phyloP scores from a whole-genome alignment of 2,888 invertebrate species.

The Alentia gelatinosa region DNA sequence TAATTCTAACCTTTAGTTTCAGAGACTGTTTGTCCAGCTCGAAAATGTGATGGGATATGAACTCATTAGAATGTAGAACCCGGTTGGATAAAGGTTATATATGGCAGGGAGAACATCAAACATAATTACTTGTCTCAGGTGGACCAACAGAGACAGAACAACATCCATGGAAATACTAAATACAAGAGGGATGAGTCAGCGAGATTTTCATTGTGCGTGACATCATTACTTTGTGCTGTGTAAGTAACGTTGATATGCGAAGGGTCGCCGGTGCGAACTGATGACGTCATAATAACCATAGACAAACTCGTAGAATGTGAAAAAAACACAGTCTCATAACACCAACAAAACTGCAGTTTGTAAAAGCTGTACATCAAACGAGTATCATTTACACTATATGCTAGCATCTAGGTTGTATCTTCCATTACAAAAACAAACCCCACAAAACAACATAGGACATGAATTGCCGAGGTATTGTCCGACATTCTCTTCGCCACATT shows the following conservation, averaged over 20 bases:
- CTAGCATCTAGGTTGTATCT: neutral
- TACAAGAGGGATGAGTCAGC: slow-evolving; percentile 15
- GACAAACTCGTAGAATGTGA: neutral
- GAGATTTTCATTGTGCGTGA: slow-evolving; percentile 30
- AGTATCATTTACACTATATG: neutral
- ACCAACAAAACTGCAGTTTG: neutral
- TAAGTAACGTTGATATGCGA: slow-evolving; percentile 29
- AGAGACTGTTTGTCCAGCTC: too few relatives aligned
- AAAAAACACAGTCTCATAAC: neutral
- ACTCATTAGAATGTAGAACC: too few relatives aligned
- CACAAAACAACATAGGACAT: neutral
- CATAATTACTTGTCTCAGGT: too few relatives aligned
- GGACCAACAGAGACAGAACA: too few relatives aligned
- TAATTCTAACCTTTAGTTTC: too few relatives aligned
- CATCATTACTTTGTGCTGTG: slow-evolving; percentile 24
- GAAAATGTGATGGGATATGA: too few relatives aligned
- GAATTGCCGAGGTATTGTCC: neutral
- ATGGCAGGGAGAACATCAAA: too few relatives aligned
- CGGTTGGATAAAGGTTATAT: too few relatives aligned
- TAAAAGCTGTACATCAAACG: neutral
- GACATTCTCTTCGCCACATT: neutral
- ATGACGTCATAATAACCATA: neutral
- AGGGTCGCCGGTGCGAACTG: neutral
- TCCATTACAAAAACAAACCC: neutral
- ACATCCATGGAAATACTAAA: too few relatives aligned